These are phyloP conservation scores for Cryptocephalus primarius DNA, from an alignment of 2,888 invertebrate genomes.

Conservation along the genomic window DNA sequence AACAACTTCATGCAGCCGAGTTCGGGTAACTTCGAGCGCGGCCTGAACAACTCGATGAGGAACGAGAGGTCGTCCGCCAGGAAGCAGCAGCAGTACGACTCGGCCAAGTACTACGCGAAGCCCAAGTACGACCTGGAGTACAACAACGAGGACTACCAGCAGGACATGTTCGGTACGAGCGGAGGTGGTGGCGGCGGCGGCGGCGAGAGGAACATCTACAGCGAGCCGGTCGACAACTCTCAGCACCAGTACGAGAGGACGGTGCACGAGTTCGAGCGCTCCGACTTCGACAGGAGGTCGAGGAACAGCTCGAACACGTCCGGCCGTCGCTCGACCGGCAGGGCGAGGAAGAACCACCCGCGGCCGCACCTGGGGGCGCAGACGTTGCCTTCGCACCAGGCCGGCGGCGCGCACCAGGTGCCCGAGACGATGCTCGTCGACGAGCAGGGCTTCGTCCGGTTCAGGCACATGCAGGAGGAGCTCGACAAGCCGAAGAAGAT, in stretches of 20 bases:
- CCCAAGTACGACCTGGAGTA: constrained; percentile 32
- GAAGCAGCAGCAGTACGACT: constrained; percentile 26
- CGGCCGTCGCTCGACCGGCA: constrained; percentile 32
- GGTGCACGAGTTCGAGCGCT: constrained; percentile 49
- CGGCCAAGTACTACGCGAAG: constrained; percentile 33
- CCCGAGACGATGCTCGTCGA: constrained; percentile 74
- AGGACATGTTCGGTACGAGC: constrained; percentile 29
- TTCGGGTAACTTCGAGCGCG: constrained; percentile 28
- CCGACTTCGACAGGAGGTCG: constrained; percentile 39
- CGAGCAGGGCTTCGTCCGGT: constrained; percentile 80
- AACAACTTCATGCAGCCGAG: constrained; percentile 28
- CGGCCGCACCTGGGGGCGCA: constrained; percentile 43
- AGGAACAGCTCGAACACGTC: constrained; percentile 35
- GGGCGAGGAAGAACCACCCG: constrained; percentile 37
- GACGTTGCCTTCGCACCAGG: constrained; percentile 42
- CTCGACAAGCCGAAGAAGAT: constrained; percentile 26
- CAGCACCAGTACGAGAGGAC: constrained; percentile 33
- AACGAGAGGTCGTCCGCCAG: constrained; percentile 26
- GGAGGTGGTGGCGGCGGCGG: constrained; percentile 41
- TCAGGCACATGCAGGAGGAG: constrained; percentile 50
- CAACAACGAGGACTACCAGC: constrained; percentile 30
- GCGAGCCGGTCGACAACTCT: constrained; percentile 33
- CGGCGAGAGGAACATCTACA: constrained; percentile 43
- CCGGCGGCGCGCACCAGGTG: constrained; percentile 39
- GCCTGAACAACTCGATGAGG: constrained; percentile 25